Evolutionary conservation across 2,797 vertebrate genomes (phyloP), one percentile per base, ranked within the genome.

Genomic region (Moxostoma hubbsi): DNA sequence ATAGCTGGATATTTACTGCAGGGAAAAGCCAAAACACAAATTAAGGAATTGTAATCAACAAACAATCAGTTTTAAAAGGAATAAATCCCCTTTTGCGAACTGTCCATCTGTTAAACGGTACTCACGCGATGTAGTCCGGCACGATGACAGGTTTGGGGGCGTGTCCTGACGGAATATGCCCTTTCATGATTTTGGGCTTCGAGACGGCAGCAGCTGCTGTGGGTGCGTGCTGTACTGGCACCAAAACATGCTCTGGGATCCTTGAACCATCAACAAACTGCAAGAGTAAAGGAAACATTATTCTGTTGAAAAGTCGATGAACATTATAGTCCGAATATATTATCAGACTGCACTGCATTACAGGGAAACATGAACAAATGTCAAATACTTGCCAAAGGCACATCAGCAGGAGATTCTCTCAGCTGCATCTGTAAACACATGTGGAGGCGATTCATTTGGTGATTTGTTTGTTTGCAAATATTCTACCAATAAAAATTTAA

Each of bases 81-180:
- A 15, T 7, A 13, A 51, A 11, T 5, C 43, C 47, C 7, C 5
- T 47, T 53, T 45, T 47, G 18, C 51, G 6, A 3, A 59, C 59
- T 10, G 24, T 36, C 5, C 11, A 45, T 0, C 0, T 4, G n/a
- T 63, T 15, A 51, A 63, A 47, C 53, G 12, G 12, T 65, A 95
- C 97, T 94, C 87, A 99, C 97, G 93, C 96, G 5, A 99, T 90
- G 16, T 99, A 99, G 89, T 99, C 98, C 0, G 97, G 96, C 90
- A 99, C 95, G 75, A 99, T 93, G 9, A 99, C 95, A 0, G 97
- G 97, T 82, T 97, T 98, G 0, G 98, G 98, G 74, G 98, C 97
- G 90, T 98, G 94, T 43, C 98, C 98, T 0, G 96, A 91, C 0
- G 97, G 97, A 72, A 99, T 98, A 9, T 94, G 87, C 49, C 96